Percentiles rank a stretch among this genome's conserved stretches.
phyloP scores from a whole-genome alignment of 1,140 invertebrate species.

The Argopecten irradians region DNA sequence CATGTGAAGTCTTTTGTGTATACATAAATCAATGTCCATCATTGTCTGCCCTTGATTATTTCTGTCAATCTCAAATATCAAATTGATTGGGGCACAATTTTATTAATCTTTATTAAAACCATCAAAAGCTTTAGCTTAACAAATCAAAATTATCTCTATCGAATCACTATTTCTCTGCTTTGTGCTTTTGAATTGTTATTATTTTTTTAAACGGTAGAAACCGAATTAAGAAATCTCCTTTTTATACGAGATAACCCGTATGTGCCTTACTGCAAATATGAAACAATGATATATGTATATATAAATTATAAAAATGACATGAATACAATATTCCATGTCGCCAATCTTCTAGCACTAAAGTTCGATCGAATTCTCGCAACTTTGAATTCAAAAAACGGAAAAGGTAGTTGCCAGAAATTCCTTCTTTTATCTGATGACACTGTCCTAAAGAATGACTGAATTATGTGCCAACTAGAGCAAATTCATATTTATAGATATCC shows the following conservation, averaged over 20 bases:
- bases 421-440: neutral
- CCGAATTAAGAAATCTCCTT: neutral
- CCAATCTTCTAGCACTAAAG: slow-evolving; percentile 16
- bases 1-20: neutral
- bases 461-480: neutral
- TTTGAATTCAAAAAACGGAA: slow-evolving; percentile 17
- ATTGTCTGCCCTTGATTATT: neutral
- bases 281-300: slow-evolving; percentile 2
- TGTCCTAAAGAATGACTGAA: neutral
- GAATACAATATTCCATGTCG: neutral
- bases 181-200: neutral
- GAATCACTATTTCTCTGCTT: neutral
- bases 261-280: neutral
- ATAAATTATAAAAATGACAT: slow-evolving; percentile 19
- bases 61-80: slow-evolving; percentile 22
- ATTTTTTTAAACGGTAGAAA: neutral
- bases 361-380: slow-evolving; percentile 16
- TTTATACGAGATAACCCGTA: neutral
- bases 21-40: slow-evolving; percentile 17
- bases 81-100: neutral
- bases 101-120: neutral
- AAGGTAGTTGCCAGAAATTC: slow-evolving; percentile 16
- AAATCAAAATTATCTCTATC: neutral
- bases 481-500: neutral
- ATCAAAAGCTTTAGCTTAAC: neutral